Evolutionary conservation across 37 sponge, comb jelly and placozoan species (phyloP).

Genomic region (Axinella damicornis): DNA sequence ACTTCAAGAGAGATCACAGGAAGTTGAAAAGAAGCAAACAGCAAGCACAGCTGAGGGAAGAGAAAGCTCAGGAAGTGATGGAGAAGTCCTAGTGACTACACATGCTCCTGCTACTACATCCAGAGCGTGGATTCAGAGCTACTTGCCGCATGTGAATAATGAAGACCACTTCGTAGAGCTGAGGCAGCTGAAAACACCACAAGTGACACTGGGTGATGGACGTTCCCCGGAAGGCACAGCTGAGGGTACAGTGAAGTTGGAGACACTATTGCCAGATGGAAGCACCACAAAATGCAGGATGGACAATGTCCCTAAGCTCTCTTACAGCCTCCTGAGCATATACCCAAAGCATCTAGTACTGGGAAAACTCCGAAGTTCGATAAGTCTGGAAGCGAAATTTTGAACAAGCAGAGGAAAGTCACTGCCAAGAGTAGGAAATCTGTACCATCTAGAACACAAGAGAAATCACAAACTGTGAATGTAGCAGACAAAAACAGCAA

Average conservation of each 20-base stretch:
- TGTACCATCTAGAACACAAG: conserved; percentile 47
- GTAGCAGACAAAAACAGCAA: conserved; percentile 26
- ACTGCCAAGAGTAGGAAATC: conserved; percentile 49
- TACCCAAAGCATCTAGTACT: not conserved
- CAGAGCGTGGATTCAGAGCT: conserved; percentile 26
- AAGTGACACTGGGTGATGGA: conserved; percentile 33
- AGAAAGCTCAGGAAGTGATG: not conserved
- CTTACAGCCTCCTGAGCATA: conserved; percentile 10
- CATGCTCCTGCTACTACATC: conserved; percentile 19
- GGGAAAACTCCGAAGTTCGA: conserved; percentile 41
- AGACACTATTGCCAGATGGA: too few relatives aligned
- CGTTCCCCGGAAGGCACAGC: not conserved
- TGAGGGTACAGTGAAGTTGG: not conserved
- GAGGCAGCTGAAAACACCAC: not conserved
- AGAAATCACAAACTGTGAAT: conserved; percentile 5
- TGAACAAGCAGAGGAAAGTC: conserved; percentile 29
- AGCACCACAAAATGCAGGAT: not conserved
- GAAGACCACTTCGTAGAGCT: not conserved
- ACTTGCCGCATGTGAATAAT: conserved; percentile 31
- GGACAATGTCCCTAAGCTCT: conserved; percentile 5
- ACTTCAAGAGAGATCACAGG: conserved; percentile 18
- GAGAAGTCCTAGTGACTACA: not conserved
- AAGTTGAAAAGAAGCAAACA: not conserved
- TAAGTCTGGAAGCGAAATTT: conserved; percentile 25
- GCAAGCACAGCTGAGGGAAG: not conserved